Evolutionary conservation across 2,797 vertebrate species (phyloP).

Genomic region (Cryptoprocta ferox): DNA sequence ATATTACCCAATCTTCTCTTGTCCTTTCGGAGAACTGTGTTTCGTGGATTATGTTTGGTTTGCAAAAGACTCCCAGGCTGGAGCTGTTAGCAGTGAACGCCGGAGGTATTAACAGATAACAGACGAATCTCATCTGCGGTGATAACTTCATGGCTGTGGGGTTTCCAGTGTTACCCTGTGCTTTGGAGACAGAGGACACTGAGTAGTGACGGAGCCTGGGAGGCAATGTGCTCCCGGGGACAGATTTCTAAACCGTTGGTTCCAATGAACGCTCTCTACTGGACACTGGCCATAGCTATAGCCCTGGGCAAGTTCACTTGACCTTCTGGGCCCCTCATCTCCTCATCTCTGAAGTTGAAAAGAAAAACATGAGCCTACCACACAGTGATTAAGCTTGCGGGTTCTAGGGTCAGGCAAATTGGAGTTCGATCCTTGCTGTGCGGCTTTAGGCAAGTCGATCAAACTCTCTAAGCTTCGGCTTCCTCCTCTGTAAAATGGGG

Average conservation of each 20-base stretch:
- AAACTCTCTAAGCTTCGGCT: background rate
- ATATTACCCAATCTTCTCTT: background rate
- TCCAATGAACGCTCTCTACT: background rate
- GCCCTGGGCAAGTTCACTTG: background rate
- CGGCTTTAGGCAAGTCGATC: background rate
- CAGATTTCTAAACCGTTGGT: background rate
- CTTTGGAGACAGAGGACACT: background rate
- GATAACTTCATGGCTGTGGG: background rate
- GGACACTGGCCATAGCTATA: background rate
- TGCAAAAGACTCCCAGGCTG: background rate
- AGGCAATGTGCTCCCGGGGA: background rate
- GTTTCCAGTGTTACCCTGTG: background rate
- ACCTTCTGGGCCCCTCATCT: background rate
- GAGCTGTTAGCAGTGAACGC: fast-evolving
- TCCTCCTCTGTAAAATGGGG: background rate
- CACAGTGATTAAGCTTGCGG: background rate
- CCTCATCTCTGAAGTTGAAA: background rate
- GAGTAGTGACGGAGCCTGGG: background rate
- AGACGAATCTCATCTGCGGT: background rate
- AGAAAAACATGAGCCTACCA: background rate
- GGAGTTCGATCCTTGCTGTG: background rate
- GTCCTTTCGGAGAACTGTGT: background rate
- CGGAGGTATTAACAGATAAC: background rate
- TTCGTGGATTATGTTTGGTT: background rate
- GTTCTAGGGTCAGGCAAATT: background rate